Evolutionary conservation across 23 tunicate genomes (phyloP).

Genomic region (Ascidia mentula): DNA sequence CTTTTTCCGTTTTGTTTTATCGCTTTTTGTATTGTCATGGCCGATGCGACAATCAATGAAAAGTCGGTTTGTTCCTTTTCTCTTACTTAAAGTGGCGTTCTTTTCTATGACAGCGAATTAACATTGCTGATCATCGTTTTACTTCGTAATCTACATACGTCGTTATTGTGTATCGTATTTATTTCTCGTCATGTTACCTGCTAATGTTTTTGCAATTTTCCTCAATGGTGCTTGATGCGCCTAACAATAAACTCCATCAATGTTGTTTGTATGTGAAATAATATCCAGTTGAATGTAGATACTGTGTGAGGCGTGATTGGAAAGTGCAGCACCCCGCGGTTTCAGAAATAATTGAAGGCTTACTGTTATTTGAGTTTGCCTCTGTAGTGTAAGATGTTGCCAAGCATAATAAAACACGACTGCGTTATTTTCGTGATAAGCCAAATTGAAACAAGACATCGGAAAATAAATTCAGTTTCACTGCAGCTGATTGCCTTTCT

Average conservation of each 20-base stretch:
- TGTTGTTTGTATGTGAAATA: neutral
- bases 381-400: too few relatives aligned
- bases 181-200: constrained; percentile 49
- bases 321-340: too few relatives aligned
- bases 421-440: too few relatives aligned
- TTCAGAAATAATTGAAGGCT: too few relatives aligned
- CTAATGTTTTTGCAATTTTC: constrained; percentile 31
- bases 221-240: constrained; percentile 21
- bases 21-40: neutral
- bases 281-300: too few relatives aligned
- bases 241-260: constrained; percentile 9
- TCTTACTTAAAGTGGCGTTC: neutral
- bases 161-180: constrained; percentile 27
- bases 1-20: neutral
- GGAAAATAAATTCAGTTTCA: too few relatives aligned
- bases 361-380: too few relatives aligned
- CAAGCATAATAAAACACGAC: too few relatives aligned
- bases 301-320: too few relatives aligned
- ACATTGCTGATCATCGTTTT: neutral
- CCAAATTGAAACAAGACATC: too few relatives aligned
- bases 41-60: neutral
- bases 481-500: too few relatives aligned
- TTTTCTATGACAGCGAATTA: neutral
- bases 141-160: neutral
- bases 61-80: neutral